Evolutionary conservation across 37 sponge, comb jelly and placozoan species (phyloP).

Genomic region (Oscarella lobularis): DNA sequence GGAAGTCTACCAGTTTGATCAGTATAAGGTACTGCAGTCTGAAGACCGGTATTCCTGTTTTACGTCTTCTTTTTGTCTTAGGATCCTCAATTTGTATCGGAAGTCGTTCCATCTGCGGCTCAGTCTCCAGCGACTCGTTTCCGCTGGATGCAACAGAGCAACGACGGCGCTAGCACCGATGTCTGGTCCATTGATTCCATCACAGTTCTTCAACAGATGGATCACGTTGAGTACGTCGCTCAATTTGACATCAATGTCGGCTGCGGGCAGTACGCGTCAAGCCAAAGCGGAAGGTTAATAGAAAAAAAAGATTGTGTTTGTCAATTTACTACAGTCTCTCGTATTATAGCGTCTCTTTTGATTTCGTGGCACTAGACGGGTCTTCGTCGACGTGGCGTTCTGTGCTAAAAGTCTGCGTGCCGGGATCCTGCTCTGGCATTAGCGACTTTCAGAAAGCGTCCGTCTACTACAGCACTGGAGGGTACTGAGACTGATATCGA

Average conservation of each 20-base stretch:
- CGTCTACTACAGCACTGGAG: not conserved
- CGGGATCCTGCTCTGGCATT: not conserved
- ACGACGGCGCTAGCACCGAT: not conserved
- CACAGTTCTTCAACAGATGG: not conserved
- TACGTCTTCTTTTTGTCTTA: not conserved
- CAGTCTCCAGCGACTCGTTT: not conserved
- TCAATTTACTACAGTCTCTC: too few relatives aligned
- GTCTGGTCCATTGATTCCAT: slow-evolving; percentile 2
- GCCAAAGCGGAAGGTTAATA: not conserved
- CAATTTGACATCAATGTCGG: not conserved
- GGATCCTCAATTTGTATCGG: not conserved
- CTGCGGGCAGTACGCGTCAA: not conserved
- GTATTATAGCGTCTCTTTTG: not conserved
- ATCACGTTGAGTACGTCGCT: not conserved
- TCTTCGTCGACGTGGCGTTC: not conserved
- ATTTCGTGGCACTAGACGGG: not conserved
- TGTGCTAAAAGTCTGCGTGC: not conserved
- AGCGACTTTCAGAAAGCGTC: not conserved
- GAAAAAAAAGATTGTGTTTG: too few relatives aligned
- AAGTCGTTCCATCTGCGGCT: not conserved
- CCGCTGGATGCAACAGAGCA: slow-evolving; percentile 6
- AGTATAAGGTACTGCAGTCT: not conserved
- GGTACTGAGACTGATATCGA: not conserved
- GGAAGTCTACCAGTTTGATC: not conserved
- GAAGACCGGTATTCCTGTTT: not conserved